Conservation (phyloP, 2,797 vertebrate species). For the Pagetopsis macropterus region DNA sequence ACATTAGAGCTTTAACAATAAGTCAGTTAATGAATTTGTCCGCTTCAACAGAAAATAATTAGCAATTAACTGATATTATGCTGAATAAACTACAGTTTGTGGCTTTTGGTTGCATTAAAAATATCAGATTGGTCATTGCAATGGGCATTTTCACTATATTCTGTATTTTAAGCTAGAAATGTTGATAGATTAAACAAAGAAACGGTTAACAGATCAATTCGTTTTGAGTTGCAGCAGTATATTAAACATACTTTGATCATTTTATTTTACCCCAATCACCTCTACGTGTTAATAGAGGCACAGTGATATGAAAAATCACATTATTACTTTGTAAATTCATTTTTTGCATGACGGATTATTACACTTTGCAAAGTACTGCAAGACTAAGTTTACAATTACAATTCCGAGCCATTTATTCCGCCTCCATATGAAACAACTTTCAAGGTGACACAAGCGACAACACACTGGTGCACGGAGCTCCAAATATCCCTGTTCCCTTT, state of each 20-base stretch:
- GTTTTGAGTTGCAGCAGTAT: not conserved
- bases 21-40: too few species aligned
- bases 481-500: not conserved
- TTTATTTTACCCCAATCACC: too few species aligned
- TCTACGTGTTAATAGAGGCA: not conserved
- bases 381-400: not conserved
- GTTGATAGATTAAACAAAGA: not conserved
- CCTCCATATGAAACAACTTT: not conserved
- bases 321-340: not conserved
- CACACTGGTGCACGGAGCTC: not conserved
- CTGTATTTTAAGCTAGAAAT: not conserved
- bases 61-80: not conserved
- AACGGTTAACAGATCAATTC: not conserved
- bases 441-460: constrained; percentile 33
- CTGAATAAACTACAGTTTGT: not conserved
- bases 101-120: not conserved
- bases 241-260: not conserved
- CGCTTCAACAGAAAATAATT: too few species aligned
- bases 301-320: not conserved
- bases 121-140: too few species aligned
- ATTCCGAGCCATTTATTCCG: not conserved
- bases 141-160: not conserved
- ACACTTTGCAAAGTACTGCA: not conserved
- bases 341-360: not conserved
- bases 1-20: not conserved